Evolutionary conservation across 2,888 invertebrate species (phyloP).

Genomic region (Hofmannophila pseudospretella): DNA sequence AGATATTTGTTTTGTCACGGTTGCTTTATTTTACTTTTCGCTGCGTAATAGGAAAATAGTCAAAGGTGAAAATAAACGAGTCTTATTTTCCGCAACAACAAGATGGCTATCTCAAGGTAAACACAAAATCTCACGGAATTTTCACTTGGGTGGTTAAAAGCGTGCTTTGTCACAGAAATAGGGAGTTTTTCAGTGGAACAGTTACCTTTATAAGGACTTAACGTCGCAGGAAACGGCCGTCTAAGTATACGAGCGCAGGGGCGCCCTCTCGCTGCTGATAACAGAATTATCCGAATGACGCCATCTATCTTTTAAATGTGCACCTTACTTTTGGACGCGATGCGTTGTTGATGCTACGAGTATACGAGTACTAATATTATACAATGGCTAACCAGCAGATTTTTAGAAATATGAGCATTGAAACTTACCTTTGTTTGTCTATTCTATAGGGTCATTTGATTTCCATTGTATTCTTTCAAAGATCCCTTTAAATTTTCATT

Average conservation of each 20-base stretch:
- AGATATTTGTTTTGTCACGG: conserved; percentile 45
- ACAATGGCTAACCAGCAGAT: conserved; percentile 8
- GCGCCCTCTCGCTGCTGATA: conserved; percentile 77
- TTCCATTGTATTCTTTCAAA: too few relatives aligned
- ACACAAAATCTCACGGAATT: conserved; percentile 53
- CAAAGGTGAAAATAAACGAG: conserved; percentile 33
- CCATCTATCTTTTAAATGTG: conserved; percentile 82
- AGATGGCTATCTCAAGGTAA: conserved; percentile 38
- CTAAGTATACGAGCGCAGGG: conserved; percentile 68
- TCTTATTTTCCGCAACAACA: conserved; percentile 36
- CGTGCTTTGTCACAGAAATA: conserved; percentile 64
- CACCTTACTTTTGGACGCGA: conserved; percentile 63
- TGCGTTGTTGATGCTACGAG: conserved; percentile 21
- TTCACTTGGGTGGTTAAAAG: conserved; percentile 60
- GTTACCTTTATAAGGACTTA: conserved; percentile 73
- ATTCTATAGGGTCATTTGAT: too few relatives aligned
- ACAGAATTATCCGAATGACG: conserved; percentile 82
- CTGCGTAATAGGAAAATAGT: conserved; percentile 37
- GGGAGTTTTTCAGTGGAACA: conserved; percentile 67
- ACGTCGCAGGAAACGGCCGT: conserved; percentile 69
- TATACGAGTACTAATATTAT: conserved; percentile 15
- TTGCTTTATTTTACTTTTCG: conserved; percentile 35
- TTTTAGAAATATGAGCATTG: conserved; percentile 8
- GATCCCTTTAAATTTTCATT: too few relatives aligned
- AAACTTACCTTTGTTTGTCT: background rate